These are phyloP conservation scores for Datnioides undecimradiatus DNA, from an alignment of 2,113 vertebrate species.

Conservation along the genomic window DNA sequence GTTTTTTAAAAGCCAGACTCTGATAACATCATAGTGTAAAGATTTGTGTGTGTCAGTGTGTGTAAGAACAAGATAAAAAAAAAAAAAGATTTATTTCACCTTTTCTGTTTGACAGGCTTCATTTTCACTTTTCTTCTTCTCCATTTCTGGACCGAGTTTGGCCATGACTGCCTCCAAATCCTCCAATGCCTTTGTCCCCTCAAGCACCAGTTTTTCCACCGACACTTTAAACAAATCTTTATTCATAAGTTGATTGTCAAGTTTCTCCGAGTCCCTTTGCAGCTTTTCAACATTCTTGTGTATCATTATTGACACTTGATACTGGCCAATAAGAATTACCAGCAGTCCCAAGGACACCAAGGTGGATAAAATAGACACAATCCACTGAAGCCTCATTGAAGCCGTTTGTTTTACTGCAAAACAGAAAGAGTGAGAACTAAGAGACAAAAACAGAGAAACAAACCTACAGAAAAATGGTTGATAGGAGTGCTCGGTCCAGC, in stretches of 20 bases:
- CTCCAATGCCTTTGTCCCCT: rapidly evolving
- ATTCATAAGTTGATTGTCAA: rapidly evolving
- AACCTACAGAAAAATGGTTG: background rate
- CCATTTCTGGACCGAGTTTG: rapidly evolving
- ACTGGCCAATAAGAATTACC: background rate
- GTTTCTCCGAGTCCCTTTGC: rapidly evolving
- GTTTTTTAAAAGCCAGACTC: background rate
- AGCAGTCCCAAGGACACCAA: background rate
- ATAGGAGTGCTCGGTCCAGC: background rate
- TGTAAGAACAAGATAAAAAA: background rate
- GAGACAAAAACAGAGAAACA: background rate
- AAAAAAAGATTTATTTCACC: background rate
- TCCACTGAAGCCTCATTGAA: background rate
- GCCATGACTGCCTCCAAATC: rapidly evolving
- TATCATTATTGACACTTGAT: rapidly evolving
- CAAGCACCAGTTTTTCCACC: rapidly evolving
- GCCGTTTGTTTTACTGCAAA: background rate
- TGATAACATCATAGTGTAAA: background rate
- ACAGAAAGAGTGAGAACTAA: background rate
- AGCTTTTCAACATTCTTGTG: rapidly evolving
- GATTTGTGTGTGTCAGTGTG: too few species aligned
- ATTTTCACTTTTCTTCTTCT: background rate
- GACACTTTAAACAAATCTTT: rapidly evolving
- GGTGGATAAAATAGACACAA: background rate
- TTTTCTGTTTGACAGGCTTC: slow-evolving; percentile 15